phyloP scores from a whole-genome alignment of 1,140 invertebrate genomes.

The Archivesica marissinica region DNA sequence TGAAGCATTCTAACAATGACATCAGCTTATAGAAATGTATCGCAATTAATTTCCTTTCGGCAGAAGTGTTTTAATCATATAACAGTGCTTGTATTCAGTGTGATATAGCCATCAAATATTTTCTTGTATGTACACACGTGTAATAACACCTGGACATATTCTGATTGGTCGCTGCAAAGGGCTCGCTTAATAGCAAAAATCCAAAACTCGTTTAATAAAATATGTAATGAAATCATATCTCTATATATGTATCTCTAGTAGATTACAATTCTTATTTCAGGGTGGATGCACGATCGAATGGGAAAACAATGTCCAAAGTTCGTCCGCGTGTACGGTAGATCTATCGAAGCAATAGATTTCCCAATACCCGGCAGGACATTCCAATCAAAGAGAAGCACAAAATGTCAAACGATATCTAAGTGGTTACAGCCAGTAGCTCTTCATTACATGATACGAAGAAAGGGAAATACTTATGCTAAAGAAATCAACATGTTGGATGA shows the following conservation, averaged over 20 bases:
- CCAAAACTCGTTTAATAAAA: background rate
- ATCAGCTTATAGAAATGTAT: background rate
- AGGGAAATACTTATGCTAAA: slow-evolving; percentile 68
- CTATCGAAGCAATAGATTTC: slow-evolving; percentile 67
- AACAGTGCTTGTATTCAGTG: no score
- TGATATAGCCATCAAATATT: no score
- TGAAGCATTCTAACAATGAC: no score
- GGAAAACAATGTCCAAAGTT: slow-evolving; percentile 66
- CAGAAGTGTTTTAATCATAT: no score
- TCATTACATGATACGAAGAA: slow-evolving; percentile 71
- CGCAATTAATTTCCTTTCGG: background rate
- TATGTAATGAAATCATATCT: no score
- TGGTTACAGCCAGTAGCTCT: slow-evolving; percentile 65
- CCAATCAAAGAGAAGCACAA: slow-evolving; percentile 27
- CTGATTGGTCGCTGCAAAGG: no score
- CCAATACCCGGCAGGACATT: slow-evolving; percentile 68
- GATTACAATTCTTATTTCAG: no score
- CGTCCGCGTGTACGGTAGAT: slow-evolving; percentile 72
- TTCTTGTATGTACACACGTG: no score
- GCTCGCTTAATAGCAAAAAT: no score
- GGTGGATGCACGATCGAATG: slow-evolving; percentile 65
- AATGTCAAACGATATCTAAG: slow-evolving; percentile 43
- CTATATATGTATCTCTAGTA: no score
- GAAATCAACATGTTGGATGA: slow-evolving; percentile 68
- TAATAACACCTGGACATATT: no score